Percentiles rank a stretch among this genome's conserved stretches.
These are phyloP conservation scores for Ametastegia equiseti DNA, from an alignment of 2,888 invertebrate genomes.

Conservation along the genomic window DNA sequence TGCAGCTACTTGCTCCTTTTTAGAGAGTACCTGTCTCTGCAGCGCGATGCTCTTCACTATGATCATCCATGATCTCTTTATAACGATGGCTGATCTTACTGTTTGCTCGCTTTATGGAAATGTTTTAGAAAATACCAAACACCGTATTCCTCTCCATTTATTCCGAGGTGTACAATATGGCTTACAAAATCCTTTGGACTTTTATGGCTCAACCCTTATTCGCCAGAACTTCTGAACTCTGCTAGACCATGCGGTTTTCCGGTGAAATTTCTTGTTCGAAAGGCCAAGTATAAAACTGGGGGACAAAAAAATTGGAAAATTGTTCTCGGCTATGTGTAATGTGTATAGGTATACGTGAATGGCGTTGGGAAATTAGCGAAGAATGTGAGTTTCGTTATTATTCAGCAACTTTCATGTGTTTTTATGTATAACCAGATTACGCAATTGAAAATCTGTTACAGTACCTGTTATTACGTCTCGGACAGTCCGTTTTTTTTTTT, in stretches of 20 bases:
- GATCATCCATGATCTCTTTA: conserved; percentile 35
- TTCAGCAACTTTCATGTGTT: neutral
- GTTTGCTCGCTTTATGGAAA: neutral
- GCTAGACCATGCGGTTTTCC: neutral
- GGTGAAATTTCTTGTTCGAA: neutral
- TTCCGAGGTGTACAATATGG: conserved; percentile 10
- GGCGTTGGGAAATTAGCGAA: conserved; percentile 1
- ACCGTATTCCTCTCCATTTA: neutral
- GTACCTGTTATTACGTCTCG: neutral
- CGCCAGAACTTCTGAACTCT: neutral
- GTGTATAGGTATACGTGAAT: no score
- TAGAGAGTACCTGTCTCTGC: neutral
- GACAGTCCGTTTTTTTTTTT: neutral
- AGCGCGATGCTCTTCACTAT: conserved; percentile 15
- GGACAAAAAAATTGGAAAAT: neutral
- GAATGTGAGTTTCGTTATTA: neutral
- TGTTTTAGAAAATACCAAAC: neutral
- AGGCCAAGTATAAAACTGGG: neutral
- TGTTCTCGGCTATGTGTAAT: conserved; percentile 25
- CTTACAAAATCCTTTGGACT: neutral
- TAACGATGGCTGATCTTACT: conserved; percentile 29
- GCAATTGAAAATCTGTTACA: conserved; percentile 13
- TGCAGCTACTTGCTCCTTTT: conserved; percentile 16
- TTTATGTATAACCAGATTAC: conserved; percentile 21
- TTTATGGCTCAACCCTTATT: conserved; percentile 17